Evolutionary conservation across 2,113 vertebrate genomes (phyloP).

Genomic region (Prochilodus magdalenae): DNA sequence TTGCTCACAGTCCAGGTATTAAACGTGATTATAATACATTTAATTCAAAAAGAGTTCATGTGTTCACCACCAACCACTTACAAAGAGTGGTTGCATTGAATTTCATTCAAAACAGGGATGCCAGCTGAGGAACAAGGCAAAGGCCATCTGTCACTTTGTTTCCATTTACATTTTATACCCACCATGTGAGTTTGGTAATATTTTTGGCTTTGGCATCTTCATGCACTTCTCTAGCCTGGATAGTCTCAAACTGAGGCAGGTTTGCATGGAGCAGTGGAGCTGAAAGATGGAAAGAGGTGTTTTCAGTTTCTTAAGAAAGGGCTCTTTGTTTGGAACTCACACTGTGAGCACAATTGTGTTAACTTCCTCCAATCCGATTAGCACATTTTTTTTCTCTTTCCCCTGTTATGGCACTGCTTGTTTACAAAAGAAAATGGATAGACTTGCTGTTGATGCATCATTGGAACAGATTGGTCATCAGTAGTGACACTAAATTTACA

Average conservation of each 20-base stretch:
- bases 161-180: background rate
- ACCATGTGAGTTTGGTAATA: background rate
- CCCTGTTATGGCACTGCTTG: background rate
- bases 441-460: background rate
- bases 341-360: slow-evolving; percentile 50
- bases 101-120: background rate
- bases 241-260: background rate
- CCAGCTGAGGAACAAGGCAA: background rate
- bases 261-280: background rate
- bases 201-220: background rate
- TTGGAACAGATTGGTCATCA: background rate
- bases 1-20: background rate
- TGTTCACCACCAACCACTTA: background rate
- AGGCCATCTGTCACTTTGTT: background rate
- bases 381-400: slow-evolving; percentile 1
- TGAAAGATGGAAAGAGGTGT: background rate
- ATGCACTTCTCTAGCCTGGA: background rate
- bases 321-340: slow-evolving; percentile 53
- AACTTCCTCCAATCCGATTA: slow-evolving; percentile 38
- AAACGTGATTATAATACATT: background rate
- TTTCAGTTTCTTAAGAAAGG: slow-evolving; percentile 55
- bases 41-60: background rate
- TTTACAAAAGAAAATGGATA: background rate
- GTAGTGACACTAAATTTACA: too few species aligned
- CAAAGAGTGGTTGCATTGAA: background rate